Conservation (phyloP, 2,113 vertebrate genomes). For the Microtus richardsoni region DNA sequence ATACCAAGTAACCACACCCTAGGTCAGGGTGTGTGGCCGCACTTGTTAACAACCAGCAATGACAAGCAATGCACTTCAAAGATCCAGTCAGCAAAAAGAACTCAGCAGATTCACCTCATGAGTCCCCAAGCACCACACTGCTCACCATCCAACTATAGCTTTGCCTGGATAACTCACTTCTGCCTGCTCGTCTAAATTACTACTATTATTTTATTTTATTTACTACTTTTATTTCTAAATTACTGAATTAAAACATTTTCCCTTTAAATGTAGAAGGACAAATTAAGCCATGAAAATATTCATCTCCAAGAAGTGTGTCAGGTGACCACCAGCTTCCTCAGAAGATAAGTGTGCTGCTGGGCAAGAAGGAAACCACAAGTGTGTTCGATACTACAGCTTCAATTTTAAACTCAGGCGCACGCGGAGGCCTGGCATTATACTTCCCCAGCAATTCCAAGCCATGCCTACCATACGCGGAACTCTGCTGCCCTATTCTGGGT, state of each 20-base stretch:
- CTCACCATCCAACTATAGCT: neutral
- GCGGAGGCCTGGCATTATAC: neutral
- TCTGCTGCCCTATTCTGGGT: slow-evolving; percentile 83
- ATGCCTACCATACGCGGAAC: neutral
- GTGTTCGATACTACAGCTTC: neutral
- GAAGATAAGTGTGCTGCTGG: neutral
- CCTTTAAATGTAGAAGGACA: neutral
- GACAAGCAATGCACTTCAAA: neutral
- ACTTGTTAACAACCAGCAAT: neutral
- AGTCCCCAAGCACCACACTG: neutral
- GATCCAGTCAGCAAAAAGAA: neutral
- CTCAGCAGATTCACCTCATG: neutral
- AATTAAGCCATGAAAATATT: slow-evolving; percentile 4
- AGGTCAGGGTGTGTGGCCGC: too few species aligned
- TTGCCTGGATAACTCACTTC: slow-evolving; percentile 15
- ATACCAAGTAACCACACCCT: too few species aligned
- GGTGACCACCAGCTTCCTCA: neutral
- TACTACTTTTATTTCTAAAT: neutral
- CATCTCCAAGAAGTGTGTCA: neutral
- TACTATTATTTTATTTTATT: neutral
- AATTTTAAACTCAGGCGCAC: neutral
- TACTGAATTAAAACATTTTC: neutral
- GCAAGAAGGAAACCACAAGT: slow-evolving; percentile 20
- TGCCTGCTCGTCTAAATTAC: slow-evolving; percentile 35
- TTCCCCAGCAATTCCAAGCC: neutral